phyloP scores from a whole-genome alignment of 2,888 invertebrate genomes.

The Magallana nippona region DNA sequence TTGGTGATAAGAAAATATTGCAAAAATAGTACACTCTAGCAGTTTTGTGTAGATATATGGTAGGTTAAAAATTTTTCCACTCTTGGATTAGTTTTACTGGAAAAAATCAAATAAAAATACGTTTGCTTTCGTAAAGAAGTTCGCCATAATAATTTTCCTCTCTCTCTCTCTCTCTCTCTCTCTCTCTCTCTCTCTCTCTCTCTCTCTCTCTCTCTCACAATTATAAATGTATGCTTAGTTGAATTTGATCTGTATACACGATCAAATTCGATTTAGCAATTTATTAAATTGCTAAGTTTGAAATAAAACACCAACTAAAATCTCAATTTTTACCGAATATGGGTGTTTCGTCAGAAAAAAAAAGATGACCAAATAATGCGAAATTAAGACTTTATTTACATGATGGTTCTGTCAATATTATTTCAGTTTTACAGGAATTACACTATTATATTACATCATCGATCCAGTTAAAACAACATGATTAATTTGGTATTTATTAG shows the following conservation, averaged over 20 bases:
- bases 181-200: neutral
- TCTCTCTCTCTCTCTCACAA: slow-evolving; percentile 5
- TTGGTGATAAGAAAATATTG: too few relatives aligned
- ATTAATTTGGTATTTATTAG: slow-evolving; percentile 26
- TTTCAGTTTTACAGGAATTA: neutral
- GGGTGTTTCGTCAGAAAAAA: neutral
- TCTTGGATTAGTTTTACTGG: too few relatives aligned
- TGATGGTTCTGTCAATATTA: slow-evolving; percentile 7
- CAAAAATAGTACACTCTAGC: too few relatives aligned
- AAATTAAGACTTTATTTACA: slow-evolving; percentile 3
- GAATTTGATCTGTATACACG: too few relatives aligned
- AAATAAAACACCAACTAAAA: neutral
- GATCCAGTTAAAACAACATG: slow-evolving; percentile 7
- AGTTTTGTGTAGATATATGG: too few relatives aligned
- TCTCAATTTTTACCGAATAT: neutral
- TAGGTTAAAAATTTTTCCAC: too few relatives aligned
- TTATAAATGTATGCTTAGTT: neutral
- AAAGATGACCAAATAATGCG: slow-evolving; percentile 26
- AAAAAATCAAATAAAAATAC: neutral
- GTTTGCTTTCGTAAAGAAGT: neutral
- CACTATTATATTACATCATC: slow-evolving; percentile 30
- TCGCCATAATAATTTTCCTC: neutral
- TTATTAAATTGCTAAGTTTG: too few relatives aligned
- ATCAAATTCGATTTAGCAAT: too few relatives aligned
- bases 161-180: slow-evolving; percentile 15